phyloP scores from a whole-genome alignment of 2,888 invertebrate species.

The Theodoxus fluviatilis region DNA sequence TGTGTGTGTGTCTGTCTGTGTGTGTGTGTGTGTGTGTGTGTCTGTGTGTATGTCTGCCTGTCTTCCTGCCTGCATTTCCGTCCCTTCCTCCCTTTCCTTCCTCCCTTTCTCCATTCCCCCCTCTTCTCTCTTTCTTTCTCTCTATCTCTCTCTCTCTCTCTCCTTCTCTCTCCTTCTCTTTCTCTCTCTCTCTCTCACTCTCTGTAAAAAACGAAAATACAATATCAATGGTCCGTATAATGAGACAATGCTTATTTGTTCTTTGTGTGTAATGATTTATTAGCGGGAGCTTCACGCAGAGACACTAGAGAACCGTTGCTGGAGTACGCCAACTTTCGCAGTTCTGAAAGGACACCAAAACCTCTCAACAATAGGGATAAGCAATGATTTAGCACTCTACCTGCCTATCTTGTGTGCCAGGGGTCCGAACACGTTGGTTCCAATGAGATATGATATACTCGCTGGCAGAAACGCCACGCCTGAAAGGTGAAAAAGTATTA shows the following conservation, averaged over 20 bases:
- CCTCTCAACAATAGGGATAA: not conserved
- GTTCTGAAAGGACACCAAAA: too few relatives aligned
- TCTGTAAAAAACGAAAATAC: not conserved
- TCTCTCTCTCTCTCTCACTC: not conserved
- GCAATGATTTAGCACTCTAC: too few relatives aligned
- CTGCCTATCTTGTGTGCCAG: conserved; percentile 73
- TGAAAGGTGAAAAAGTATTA: conserved; percentile 36
- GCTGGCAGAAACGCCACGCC: conserved; percentile 87
- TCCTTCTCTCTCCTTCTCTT: not conserved
- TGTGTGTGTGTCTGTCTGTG: not conserved
- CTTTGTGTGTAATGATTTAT: too few relatives aligned
- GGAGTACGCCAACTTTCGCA: too few relatives aligned
- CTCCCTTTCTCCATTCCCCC: too few relatives aligned
- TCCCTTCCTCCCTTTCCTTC: too few relatives aligned
- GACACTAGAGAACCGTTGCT: too few relatives aligned
- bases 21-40: not conserved
- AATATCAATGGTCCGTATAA: too few relatives aligned
- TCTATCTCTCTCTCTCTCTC: conserved; percentile 1
- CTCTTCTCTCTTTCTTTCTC: not conserved
- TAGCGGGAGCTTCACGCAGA: too few relatives aligned
- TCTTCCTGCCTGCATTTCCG: too few relatives aligned
- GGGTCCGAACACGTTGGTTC: conserved; percentile 81
- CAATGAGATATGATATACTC: conserved; percentile 82
- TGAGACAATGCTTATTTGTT: too few relatives aligned
- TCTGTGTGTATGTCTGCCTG: not conserved